Percentiles rank a stretch among this genome's conserved stretches.
Conservation (phyloP, 2,888 invertebrate genomes). For the Neoaliturus tenellus region DNA sequence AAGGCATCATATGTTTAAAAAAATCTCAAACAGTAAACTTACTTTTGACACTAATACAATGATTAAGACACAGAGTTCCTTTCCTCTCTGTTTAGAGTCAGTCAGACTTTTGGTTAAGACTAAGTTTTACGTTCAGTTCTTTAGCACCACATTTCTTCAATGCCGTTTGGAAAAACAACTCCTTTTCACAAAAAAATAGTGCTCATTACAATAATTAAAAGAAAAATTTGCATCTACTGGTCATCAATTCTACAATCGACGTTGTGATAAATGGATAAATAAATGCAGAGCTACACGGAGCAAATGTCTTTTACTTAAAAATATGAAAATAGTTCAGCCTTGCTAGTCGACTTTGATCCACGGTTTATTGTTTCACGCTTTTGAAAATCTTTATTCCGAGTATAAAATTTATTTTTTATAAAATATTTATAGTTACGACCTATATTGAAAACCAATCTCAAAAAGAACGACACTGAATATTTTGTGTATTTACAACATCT, state of each 20-base stretch:
- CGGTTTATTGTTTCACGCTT: background rate
- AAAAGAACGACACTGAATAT: slow-evolving; percentile 27
- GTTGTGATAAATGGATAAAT: background rate
- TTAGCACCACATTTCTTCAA: slow-evolving; percentile 53
- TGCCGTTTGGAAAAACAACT: slow-evolving; percentile 6
- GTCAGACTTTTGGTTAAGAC: slow-evolving; percentile 64
- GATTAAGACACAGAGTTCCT: slow-evolving; percentile 66
- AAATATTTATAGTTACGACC: background rate
- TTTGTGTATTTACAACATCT: slow-evolving; percentile 49
- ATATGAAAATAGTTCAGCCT: slow-evolving; percentile 51
- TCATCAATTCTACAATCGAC: background rate
- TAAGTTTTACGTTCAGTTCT: slow-evolving; percentile 48
- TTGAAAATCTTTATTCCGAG: slow-evolving; percentile 15
- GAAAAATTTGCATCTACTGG: background rate
- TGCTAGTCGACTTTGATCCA: background rate
- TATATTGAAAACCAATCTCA: slow-evolving; percentile 7
- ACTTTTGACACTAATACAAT: slow-evolving; percentile 53
- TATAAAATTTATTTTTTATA: slow-evolving; percentile 38
- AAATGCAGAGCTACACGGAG: slow-evolving; percentile 10
- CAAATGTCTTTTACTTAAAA: slow-evolving; percentile 14
- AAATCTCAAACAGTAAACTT: slow-evolving; percentile 40
- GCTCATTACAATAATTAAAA: background rate
- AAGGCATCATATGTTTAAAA: slow-evolving; percentile 60
- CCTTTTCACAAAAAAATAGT: background rate
- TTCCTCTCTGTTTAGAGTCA: slow-evolving; percentile 66